Base-by-base conservation (phyloP, 64 coral and sea anemone species). In the Montipora capricornis region DNA sequence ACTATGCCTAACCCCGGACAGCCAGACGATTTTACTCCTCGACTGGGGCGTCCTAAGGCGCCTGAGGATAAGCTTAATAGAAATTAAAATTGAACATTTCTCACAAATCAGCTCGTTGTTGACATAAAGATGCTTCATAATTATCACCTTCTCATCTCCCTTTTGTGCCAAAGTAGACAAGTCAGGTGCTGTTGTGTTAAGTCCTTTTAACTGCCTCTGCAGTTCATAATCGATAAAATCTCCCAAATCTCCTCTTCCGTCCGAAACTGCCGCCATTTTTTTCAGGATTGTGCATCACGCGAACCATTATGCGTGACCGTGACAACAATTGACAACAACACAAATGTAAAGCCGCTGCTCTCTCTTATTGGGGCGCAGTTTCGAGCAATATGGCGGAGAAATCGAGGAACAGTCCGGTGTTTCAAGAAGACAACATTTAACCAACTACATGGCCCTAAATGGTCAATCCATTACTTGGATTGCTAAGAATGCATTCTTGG, bases 81-180 rank as follows among this genome's bases (percentile, higher is more conserved):
- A 37, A 37, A 37, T 2, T 37, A 37, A 37, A 37, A 37, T 37
- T 37, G 37, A 37, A 37, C 37, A 37, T 37, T 37, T 37, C 37
- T 37, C 37, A 37, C 37, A 37, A 37, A 37, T 6, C 53, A 57
- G 53, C 53, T 57, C 1, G 51, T 5, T 17, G 19, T 50, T 16
- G 7, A 12, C 5, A 51, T 46, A 6, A 55, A 55, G 47, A 64
- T 7, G 52, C 52, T 48, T 16, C n/a, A 2, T 68, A 7, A 22
- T 52, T 86, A 9, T 92, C 47, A 88, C 95, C 89, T 94, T 97
- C 69, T 97, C 95, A 83, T 97, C 95, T 92, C 96, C 96, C 50
- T 97, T 97, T 66, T 95, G 96, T 8, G 96, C 92, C 20, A 97
- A 81, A 8, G 96, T 97, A 8, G 96, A 97, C 67, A 97, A 90